Base-by-base conservation (phyloP, 2,113 vertebrate genomes). In the Recurvirostra avosetta region DNA sequence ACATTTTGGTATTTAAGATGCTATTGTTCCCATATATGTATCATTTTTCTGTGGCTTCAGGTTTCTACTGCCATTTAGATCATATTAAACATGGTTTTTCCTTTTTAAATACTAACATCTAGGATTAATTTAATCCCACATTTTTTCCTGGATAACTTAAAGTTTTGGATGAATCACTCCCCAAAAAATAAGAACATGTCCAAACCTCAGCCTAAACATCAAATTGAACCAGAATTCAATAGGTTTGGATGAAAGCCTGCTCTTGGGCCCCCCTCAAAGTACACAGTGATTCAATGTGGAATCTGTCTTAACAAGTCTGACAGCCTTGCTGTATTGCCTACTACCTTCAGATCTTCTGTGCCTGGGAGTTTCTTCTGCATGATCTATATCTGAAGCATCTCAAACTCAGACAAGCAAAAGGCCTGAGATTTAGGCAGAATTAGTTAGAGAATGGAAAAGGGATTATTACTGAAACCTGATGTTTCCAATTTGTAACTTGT, bases 121-220 rank as follows among this genome's bases (percentile, higher is more conserved):
- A 95, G 94, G 92, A 97, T 95, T 96, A 94, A 97, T 97, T 97
- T 97, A 96, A 97, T 95, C 84, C 95, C 50, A 73, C 91, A 59
- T 95, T 95, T 96, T 95, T 94, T 94, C 94, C 96, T 95, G 96
- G 80, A 84, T 95, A 97, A 97, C 80, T 95, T 92, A 68, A 93
- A 91, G 84, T 91, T 94, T 94, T 94, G 89, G 80, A 96, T 94
- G 94, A 97, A 92, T 92, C 91, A 95, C 81, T 97, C 89, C 45
- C 77, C 2, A 17, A 79, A 95, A 97, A 85, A 91, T 72, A 89
- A 88, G 66, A 95, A 95, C 91, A 68, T 94, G 92, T 92, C 91
- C 92, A 97, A 97, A 96, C 95, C 95, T 94, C 95, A 96, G 73
- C 77, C 89, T 91, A 95, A 95, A 95, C 0, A 11, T 92, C 80